Base-by-base conservation (phyloP, 2,797 vertebrate species). In the Muscicapa comitata region DNA sequence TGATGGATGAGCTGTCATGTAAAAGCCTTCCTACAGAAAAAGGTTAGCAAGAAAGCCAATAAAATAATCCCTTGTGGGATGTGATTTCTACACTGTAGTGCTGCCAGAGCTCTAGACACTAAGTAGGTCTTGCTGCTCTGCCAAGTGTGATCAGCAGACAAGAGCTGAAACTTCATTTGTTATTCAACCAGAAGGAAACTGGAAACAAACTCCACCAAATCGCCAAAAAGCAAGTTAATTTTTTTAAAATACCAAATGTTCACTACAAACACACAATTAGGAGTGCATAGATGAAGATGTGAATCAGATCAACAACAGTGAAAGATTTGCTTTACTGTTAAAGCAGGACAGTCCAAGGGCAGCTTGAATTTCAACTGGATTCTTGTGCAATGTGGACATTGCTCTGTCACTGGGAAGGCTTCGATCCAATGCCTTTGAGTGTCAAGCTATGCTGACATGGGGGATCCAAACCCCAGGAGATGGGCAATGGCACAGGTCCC, bases 51-150 rank as follows among this genome's bases (percentile, higher is more conserved):
- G 75, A 40, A 82, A 68, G 21, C 25, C 3, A 11, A 43, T 59
- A 79, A 63, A 82, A 88, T 50, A 67, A 15, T 59, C 40, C 40
- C 33, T 26, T 5, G 7, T 72, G 59, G 51, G 72, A 40, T 47
- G 45, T 21, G n/a, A 85, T 57, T 84, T 90, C 74, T 68, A 50
- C 37, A 31, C 74, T 28, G 23, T 50, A 47, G 20, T n/a, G 45
- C 50, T 86, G 59, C 45, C 59, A 76, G 68, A 86, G 48, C 54
- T 83, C 42, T 31, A 82, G 47, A 40, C 66, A 66, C n/a, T 40
- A 83, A 88, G 29, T 48, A 79, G 54, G 63, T 63, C 73, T 79
- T 87, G 53, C 71, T 50, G 53, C 45, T 85, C 48, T 71, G 70
- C 58, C 78, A 90, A 85, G 35, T 29, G 43, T 21, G n/a, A 81